Evolutionary conservation across 1,140 invertebrate species (phyloP).

Genomic region (Cepaea nemoralis): DNA sequence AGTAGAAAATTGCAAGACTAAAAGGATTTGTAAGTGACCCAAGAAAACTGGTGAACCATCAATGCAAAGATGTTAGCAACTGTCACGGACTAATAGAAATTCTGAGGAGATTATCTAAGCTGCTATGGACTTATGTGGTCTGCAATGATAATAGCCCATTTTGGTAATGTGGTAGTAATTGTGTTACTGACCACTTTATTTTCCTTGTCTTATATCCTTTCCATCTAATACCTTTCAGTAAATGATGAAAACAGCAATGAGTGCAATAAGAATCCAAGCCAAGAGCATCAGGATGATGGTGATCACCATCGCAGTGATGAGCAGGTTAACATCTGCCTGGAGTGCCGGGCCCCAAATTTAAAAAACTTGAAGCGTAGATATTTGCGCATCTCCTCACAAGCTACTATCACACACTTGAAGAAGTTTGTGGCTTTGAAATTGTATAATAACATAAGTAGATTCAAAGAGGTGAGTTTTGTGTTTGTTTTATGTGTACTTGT

Average conservation of each 20-base stretch:
- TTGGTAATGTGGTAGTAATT: too few species aligned
- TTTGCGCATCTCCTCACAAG: slow-evolving; percentile 93
- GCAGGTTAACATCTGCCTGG: slow-evolving; percentile 77
- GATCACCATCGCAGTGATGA: slow-evolving; percentile 96
- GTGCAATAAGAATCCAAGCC: slow-evolving; percentile 40
- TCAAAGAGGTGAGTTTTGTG: slow-evolving; percentile 87
- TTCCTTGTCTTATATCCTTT: neutral
- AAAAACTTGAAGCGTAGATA: slow-evolving; percentile 77
- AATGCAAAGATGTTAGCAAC: too few species aligned
- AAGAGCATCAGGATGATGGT: slow-evolving; percentile 76
- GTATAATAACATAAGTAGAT: slow-evolving; percentile 90
- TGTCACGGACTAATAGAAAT: too few species aligned
- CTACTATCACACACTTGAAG: slow-evolving; percentile 95
- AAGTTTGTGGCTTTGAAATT: slow-evolving; percentile 98
- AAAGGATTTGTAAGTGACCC: too few species aligned
- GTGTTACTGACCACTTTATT: too few species aligned
- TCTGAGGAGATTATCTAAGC: too few species aligned
- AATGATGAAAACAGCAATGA: slow-evolving; percentile 51
- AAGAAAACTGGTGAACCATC: too few species aligned
- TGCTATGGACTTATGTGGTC: too few species aligned
- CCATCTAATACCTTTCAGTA: slow-evolving; percentile 7
- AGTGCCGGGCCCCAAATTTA: slow-evolving; percentile 61
- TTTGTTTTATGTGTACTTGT: too few species aligned
- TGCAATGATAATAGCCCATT: too few species aligned
- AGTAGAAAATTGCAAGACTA: too few species aligned